Conservation (phyloP, 1,140 invertebrate species). For the Pentalonia nigronervosa region DNA sequence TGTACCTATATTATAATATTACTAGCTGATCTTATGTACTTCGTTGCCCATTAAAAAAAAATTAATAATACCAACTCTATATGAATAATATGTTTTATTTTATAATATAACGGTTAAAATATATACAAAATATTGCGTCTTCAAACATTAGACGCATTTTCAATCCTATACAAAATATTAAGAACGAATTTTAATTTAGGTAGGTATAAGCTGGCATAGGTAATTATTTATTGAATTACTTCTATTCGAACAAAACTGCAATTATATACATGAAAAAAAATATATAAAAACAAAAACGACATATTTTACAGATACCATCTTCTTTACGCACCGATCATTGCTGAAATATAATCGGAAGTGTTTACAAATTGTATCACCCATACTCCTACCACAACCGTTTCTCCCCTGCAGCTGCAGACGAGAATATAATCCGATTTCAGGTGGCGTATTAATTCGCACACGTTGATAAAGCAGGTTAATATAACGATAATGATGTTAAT, state of each 20-base stretch:
- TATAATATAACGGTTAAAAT: no score
- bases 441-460: neutral
- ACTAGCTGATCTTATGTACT: no score
- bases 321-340: neutral
- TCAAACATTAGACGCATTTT: neutral
- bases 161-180: neutral
- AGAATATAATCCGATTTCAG: slow-evolving; percentile 22
- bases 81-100: no score
- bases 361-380: neutral
- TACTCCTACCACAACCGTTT: neutral
- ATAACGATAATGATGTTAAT: neutral
- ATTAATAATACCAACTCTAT: no score
- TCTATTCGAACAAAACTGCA: neutral
- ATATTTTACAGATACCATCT: neutral
- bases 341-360: neutral
- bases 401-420: neutral
- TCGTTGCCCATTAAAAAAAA: no score
- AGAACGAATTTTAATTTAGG: neutral
- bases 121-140: no score
- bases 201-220: neutral
- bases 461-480: slow-evolving; percentile 42
- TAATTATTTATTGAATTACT: neutral
- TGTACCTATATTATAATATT: neutral
- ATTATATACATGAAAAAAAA: neutral
- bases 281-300: neutral